Percentiles rank a stretch among this genome's conserved stretches.
These are phyloP conservation scores for Anoplophora glabripennis DNA, from an alignment of 1,140 invertebrate genomes.

Conservation along the genomic window DNA sequence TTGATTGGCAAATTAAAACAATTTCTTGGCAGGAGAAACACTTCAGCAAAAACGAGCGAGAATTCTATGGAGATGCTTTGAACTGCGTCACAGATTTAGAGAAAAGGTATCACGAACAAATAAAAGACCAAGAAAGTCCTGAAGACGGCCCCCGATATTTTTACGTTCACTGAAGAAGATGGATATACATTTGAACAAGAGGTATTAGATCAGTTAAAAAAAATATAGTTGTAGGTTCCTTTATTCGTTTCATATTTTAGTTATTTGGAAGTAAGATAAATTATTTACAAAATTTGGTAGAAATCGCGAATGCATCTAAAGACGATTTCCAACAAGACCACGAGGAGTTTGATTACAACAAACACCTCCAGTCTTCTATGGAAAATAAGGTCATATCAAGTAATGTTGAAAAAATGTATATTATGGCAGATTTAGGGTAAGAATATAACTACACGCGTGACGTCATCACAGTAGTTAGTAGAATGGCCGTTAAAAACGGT, in stretches of 20 bases:
- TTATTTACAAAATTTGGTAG: slow-evolving; percentile 13
- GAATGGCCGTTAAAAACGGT: neutral
- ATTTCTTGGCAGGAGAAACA: slow-evolving; percentile 43
- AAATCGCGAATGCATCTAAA: neutral
- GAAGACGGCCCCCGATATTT: slow-evolving; percentile 28
- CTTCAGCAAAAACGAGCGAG: slow-evolving; percentile 38
- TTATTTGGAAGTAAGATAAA: neutral
- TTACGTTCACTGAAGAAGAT: slow-evolving; percentile 36
- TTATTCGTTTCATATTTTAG: neutral
- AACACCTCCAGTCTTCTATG: slow-evolving; percentile 16
- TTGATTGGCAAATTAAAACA: slow-evolving; percentile 17
- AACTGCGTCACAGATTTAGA: slow-evolving; percentile 43
- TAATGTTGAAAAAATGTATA: slow-evolving; percentile 31
- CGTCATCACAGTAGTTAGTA: neutral
- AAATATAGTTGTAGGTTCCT: neutral
- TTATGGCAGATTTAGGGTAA: slow-evolving; percentile 44
- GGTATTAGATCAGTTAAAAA: slow-evolving; percentile 5
- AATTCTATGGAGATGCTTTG: slow-evolving; percentile 34
- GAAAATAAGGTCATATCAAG: slow-evolving; percentile 20
- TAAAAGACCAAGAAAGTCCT: slow-evolving; percentile 19
- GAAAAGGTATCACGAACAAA: slow-evolving; percentile 35
- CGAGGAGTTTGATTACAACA: slow-evolving; percentile 24
- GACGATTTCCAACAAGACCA: neutral
- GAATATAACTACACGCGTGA: neutral
- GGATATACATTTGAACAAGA: slow-evolving; percentile 25